Evolutionary conservation across 2,113 vertebrate genomes (phyloP), one percentile per base, ranked within the genome.

Genomic region (Trogon surrucura): DNA sequence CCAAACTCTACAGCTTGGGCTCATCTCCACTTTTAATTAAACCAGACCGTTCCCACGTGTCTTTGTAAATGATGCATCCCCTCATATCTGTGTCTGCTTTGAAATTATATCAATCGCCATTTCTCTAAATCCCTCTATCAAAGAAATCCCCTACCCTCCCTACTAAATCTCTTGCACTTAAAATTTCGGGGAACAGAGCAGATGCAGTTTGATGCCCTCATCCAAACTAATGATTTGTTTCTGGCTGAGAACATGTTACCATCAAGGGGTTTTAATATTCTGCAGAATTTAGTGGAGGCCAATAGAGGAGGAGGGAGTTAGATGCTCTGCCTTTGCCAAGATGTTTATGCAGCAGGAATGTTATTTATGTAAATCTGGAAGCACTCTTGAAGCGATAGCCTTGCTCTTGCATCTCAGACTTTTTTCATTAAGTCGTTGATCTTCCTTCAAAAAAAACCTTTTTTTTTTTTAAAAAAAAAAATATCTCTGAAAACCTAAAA

Each of bases 301-400:
- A 98, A 94, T 96, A 65, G 91, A 96, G 96, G 97, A 96, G 97
- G 96, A 92, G 89, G 94, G 97, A 91, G 96, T 95, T 94, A 92
- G 85, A 88, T 82, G 51, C 66, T 96, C 67, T 27, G 88, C 74
- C 80, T 97, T 94, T 97, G 97, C 97, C 97, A 98, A 98, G 96
- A 97, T 97, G 96, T 98, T 97, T 97, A 97, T 96, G 94, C 95
- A 96, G 96, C 87, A 97, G 90, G 97, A 98, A 98, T 98, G 98
- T 96, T 96, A 95, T 97, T 98, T 98, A 98, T 97, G 97, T 97
- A 97, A 98, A 97, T 96, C 96, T 97, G 97, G 97, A 98, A 95
- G 93, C 70, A 93, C 89, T 96, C 97, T 94, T 80, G 85, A 77
- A 86, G 74, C 20, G 89, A 94, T 94, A 90, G 91, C 94, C 95